Percentiles rank a stretch among this genome's conserved stretches.
phyloP scores from a whole-genome alignment of 2,113 vertebrate species.

The Scophthalmus maximus region DNA sequence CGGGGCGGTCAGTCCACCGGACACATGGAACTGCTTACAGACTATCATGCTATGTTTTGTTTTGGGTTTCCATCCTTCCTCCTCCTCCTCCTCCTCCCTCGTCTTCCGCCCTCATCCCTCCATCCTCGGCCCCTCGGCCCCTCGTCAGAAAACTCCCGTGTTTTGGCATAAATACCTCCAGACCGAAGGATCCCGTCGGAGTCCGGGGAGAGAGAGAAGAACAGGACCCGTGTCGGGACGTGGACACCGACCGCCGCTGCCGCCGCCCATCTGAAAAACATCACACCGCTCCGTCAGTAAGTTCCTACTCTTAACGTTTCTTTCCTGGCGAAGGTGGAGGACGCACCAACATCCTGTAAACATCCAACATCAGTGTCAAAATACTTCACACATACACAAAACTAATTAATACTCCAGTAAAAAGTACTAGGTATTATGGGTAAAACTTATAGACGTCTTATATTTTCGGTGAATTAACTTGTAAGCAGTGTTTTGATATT shows the following conservation, averaged over 20 bases:
- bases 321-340: no score
- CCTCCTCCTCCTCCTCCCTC: no score
- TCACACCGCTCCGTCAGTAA: constrained; percentile 19
- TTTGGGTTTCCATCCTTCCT: constrained; percentile 72
- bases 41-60: constrained; percentile 97
- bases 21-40: constrained; percentile 99
- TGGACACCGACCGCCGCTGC: background rate
- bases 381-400: no score
- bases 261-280: background rate
- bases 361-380: no score
- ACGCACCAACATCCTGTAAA: no score
- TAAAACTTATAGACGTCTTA: no score
- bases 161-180: constrained; percentile 70
- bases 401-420: no score
- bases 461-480: no score
- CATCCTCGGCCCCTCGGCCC: background rate
- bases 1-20: constrained; percentile 93
- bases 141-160: constrained; percentile 24
- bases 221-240: background rate
- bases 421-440: no score
- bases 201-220: constrained; percentile 4
- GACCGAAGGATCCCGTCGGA: constrained; percentile 24
- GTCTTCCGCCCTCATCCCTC: background rate
- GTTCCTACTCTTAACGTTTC: constrained; percentile 10
- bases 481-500: no score